Evolutionary conservation across 2,888 invertebrate species (phyloP).

Genomic region (Diarsia dahlii): DNA sequence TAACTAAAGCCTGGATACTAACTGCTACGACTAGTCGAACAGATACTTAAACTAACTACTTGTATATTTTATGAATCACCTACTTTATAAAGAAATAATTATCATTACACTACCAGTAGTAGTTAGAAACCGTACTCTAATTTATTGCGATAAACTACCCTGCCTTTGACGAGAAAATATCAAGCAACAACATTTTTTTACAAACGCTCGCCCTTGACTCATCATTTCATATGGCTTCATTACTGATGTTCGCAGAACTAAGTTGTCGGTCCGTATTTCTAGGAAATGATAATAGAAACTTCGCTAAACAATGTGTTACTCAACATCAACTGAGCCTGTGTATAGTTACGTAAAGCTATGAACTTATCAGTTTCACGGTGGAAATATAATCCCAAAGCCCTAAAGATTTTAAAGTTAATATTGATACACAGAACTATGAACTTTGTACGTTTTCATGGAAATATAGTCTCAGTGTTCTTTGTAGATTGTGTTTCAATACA

Average conservation of each 20-base stretch:
- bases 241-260: conserved; percentile 8
- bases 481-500: background rate
- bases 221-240: conserved; percentile 38
- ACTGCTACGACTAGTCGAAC: no score
- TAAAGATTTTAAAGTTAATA: background rate
- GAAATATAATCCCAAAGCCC: background rate
- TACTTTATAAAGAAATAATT: no score
- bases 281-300: conserved; percentile 7
- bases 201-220: conserved; percentile 31
- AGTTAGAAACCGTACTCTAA: background rate
- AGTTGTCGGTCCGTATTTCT: conserved; percentile 12
- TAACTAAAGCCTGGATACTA: background rate
- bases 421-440: background rate
- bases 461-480: background rate
- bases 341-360: background rate
- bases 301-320: conserved; percentile 7
- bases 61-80: no score
- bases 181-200: conserved; percentile 6
- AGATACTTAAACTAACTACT: background rate
- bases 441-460: background rate
- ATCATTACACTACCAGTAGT: no score
- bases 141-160: background rate
- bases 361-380: background rate
- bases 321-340: background rate
- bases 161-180: conserved; percentile 8